These are phyloP conservation scores for Mimas tiliae DNA, from an alignment of 2,888 invertebrate species.

Conservation along the genomic window DNA sequence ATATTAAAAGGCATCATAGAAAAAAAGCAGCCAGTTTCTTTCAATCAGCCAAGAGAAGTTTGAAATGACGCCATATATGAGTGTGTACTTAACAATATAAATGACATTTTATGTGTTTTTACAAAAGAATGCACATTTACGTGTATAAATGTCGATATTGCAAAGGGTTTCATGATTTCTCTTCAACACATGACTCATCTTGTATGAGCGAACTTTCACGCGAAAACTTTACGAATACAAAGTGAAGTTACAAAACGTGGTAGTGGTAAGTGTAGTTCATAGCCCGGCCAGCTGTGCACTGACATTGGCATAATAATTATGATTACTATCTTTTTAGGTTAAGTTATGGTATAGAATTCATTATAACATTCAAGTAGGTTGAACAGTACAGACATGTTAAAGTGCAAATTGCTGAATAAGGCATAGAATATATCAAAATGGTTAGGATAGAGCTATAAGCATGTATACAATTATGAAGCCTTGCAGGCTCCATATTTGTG, in stretches of 20 bases:
- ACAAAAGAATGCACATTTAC: not conserved
- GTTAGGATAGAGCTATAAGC: no score
- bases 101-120: slow-evolving; percentile 2
- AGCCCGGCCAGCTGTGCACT: slow-evolving; percentile 25
- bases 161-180: not conserved
- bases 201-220: slow-evolving; percentile 9
- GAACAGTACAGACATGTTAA: not conserved
- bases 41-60: no score
- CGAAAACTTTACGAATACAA: slow-evolving; percentile 6
- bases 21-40: no score
- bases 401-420: slow-evolving; percentile 1
- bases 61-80: no score
- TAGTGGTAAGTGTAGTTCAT: slow-evolving; percentile 25
- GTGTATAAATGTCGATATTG: slow-evolving; percentile 16
- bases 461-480: not conserved
- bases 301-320: slow-evolving; percentile 29
- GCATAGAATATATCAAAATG: not conserved
- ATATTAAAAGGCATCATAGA: no score
- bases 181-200: slow-evolving; percentile 3
- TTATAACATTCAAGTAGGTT: slow-evolving; percentile 22
- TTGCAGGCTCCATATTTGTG: not conserved
- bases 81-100: slow-evolving; percentile 3
- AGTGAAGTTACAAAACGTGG: slow-evolving; percentile 14
- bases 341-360: slow-evolving; percentile 25
- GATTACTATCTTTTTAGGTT: slow-evolving; percentile 31